Evolutionary conservation across 2,797 vertebrate genomes (phyloP), one percentile per base, ranked within the genome.

Genomic region (Apogon hyalosoma): DNA sequence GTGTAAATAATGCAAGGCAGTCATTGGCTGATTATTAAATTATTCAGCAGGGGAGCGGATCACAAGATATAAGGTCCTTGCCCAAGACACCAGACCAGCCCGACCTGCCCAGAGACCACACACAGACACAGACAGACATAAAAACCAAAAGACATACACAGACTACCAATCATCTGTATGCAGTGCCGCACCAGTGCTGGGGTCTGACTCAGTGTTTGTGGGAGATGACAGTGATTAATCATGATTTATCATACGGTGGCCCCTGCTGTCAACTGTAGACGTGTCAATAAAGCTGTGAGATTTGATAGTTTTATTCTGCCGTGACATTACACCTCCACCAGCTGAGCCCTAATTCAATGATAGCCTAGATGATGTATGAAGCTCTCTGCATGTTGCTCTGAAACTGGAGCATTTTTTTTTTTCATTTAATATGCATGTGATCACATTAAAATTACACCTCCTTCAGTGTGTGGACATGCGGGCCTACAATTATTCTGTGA

Each of bases 1-100:
- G 79, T 75, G 87, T 95, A 93, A 95, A 95, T 95, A 93, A 95
- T 95, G 92, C 91, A 94, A 77, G 76, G 61, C 81, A 84, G 90
- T 85, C 90, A 90, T 94, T 93, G 92, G 92, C 92, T 93, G 87
- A 93, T 91, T 89, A 85, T 90, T 95, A 65, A 93, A 95, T 95
- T 93, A 95, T 95, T 95, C 88, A 95, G 64, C 75, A 89, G 79
- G 82, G 64, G 77, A 89, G 84, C 60, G 53, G 89, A 91, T 90
- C 80, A 83, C 83, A 85, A 87, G 87, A 89, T 83, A 88, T 79
- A 88, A 88, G 77, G 82, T 83, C 84, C 69, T 41, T 63, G 81
- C 56, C 73, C 63, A 83, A 87, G 88, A 84, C 63, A 62, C 70
- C 41, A 50, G 60, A 65, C 21, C 21, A 24, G 21, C 77, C 70